phyloP scores from a whole-genome alignment of 2,113 vertebrate genomes.

The Recurvirostra avosetta region DNA sequence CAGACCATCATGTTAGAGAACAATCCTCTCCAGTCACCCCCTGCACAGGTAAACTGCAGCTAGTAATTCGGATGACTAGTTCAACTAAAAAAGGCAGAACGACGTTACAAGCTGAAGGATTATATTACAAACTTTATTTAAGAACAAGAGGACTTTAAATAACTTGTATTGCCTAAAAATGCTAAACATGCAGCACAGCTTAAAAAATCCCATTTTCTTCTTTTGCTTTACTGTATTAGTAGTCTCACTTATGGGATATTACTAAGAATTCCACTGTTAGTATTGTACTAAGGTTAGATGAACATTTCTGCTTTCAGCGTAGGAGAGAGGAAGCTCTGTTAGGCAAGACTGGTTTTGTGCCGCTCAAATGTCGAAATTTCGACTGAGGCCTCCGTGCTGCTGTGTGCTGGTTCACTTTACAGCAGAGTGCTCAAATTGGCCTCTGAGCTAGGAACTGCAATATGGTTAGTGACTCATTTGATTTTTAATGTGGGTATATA shows the following conservation, averaged over 20 bases:
- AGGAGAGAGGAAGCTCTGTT: neutral
- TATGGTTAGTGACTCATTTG: neutral
- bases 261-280: neutral
- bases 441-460: neutral
- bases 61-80: neutral
- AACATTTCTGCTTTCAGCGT: neutral
- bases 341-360: neutral
- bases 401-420: neutral
- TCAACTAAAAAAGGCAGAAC: neutral
- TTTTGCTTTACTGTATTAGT: neutral
- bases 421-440: neutral
- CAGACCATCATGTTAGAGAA: slow-evolving; percentile 93
- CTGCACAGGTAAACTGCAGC: slow-evolving; percentile 87
- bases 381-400: neutral
- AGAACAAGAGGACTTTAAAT: neutral
- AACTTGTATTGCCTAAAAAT: neutral
- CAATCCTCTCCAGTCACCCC: slow-evolving; percentile 93
- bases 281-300: neutral
- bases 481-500: neutral
- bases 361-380: neutral
- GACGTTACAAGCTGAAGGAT: neutral
- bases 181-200: neutral
- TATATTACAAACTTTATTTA: neutral
- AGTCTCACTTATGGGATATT: neutral
- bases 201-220: neutral